Base-by-base conservation (phyloP, 1,140 invertebrate genomes). In the Caenorhabditis brenneri region DNA sequence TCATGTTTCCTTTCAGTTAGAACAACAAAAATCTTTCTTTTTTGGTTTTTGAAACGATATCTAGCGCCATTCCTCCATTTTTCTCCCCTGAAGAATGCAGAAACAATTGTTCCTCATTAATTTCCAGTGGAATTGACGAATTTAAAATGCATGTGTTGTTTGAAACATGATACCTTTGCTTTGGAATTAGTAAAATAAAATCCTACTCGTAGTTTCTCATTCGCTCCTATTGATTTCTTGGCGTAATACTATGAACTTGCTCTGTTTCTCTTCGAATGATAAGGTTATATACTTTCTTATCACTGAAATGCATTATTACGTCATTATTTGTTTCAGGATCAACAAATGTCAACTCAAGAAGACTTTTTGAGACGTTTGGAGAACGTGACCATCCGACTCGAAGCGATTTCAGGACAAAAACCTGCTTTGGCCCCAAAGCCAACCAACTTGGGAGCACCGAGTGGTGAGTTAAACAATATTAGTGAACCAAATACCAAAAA, bases 391-490 rank as follows among this genome's bases (percentile, higher is more conserved):
- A 65, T 81, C 36, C 85, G 88, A 16, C 78, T 91, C 46, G 89
- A 90, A 82, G 82, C 88, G 5, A 24, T 91, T 24, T 42, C 74
- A 29, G 79, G 81, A 31, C 86, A 88, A 36, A 89, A 90, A 55
- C 89, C 89, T 36, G 82, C 87, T 27, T 60, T 90, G 16, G 87
- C 89, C 10, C 89, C 89, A 15, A 90, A 90, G 78, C 89, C 89
- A 15, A 74, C 80, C n/a, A 46, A 55, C 19, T 16, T 84, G 36
- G 65, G 74, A 16, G 81, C 22, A 58, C 49, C 87, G 51, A 46
- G 51, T 16, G 46, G 58, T 55, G 7, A 60, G 81, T 33, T 60
- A n/a, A n/a, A n/a, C n/a, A n/a, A n/a, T n/a, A 16, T 79, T 39
- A 83, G 19, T 24, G 65, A 22, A 49, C 19, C 78, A 49, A 79